These are phyloP conservation scores for Rhegmatorhina hoffmannsi DNA, from an alignment of 2,113 vertebrate species.

Conservation along the genomic window DNA sequence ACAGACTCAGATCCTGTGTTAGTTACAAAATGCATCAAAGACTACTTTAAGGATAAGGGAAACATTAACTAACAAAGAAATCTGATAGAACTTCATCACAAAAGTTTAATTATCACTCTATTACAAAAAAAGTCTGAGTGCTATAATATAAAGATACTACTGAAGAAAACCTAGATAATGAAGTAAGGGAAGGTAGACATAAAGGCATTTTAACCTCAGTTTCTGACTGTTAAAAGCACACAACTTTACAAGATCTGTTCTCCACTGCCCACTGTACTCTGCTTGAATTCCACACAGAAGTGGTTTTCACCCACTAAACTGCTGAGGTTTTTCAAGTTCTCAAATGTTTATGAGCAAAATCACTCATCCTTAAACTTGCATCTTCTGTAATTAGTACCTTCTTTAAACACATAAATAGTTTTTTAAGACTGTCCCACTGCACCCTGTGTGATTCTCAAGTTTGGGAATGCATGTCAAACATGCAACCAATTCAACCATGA, in stretches of 20 bases:
- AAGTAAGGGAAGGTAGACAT: neutral
- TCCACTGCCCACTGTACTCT: neutral
- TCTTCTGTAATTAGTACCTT: neutral
- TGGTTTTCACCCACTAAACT: neutral
- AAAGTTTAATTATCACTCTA: neutral
- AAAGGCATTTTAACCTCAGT: neutral
- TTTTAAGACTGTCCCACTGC: neutral
- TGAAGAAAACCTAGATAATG: neutral
- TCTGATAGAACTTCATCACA: neutral
- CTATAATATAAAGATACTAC: neutral
- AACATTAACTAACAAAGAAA: neutral
- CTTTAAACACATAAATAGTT: neutral
- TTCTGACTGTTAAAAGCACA: neutral
- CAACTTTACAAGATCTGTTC: neutral
- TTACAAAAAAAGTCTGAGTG: neutral
- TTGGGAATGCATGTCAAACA: neutral
- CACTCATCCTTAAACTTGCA: neutral
- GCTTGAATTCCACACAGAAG: neutral
- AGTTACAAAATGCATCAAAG: neutral
- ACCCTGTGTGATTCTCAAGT: neutral
- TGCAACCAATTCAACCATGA: neutral
- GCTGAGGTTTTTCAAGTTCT: neutral
- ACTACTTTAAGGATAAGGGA: neutral
- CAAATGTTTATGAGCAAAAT: neutral
- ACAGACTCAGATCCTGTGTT: neutral